Percentiles rank a stretch among this genome's conserved stretches.
phyloP scores from a whole-genome alignment of 2,113 vertebrate species.

The Callorhinus ursinus region DNA sequence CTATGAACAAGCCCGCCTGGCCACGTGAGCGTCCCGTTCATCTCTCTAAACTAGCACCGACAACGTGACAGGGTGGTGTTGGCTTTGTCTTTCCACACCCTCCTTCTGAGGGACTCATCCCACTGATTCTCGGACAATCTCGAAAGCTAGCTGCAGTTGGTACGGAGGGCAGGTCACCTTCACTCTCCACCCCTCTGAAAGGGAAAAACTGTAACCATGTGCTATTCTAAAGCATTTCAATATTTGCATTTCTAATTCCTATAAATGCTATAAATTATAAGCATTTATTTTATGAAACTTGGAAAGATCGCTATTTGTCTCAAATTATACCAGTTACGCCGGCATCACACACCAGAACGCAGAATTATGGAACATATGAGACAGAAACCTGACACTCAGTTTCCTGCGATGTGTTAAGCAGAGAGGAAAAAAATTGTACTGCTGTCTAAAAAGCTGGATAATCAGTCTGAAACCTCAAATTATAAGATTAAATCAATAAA shows the following conservation, averaged over 20 bases:
- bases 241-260: slow-evolving; percentile 89
- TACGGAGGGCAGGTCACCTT: slow-evolving; percentile 38
- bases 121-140: not conserved
- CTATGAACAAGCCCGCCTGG: not conserved
- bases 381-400: slow-evolving; percentile 88
- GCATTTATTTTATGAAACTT: slow-evolving; percentile 88
- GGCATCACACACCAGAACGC: slow-evolving; percentile 86
- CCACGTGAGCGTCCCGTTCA: not conserved
- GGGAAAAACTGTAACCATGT: slow-evolving; percentile 82
- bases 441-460: slow-evolving; percentile 80
- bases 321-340: slow-evolving; percentile 85
- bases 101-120: not conserved
- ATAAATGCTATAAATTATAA: slow-evolving; percentile 88
- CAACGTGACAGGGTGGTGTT: not conserved
- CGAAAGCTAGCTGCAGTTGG: not conserved
- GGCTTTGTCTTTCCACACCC: not conserved
- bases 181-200: slow-evolving; percentile 70
- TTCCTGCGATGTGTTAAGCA: slow-evolving; percentile 84
- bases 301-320: slow-evolving; percentile 88
- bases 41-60: not conserved
- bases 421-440: slow-evolving; percentile 79
- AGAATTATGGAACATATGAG: slow-evolving; percentile 88
- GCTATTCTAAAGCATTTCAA: slow-evolving; percentile 75
- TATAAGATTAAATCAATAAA: slow-evolving; percentile 65
- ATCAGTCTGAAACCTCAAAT: slow-evolving; percentile 63